Conservation (phyloP, 2,888 invertebrate genomes). For the Eupithecia dodoneata region DNA sequence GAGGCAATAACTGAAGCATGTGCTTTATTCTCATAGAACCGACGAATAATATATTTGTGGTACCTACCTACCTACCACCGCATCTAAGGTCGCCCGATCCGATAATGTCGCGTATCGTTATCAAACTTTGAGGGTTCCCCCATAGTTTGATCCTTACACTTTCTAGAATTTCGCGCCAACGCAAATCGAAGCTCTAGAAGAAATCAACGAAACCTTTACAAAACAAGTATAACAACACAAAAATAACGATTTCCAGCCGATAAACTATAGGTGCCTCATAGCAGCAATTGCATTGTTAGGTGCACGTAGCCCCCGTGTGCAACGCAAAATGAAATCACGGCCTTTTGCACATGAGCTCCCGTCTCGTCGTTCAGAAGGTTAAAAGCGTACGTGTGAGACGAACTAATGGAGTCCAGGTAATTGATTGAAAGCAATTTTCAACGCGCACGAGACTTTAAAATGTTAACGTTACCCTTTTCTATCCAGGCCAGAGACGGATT, state of each 20-base stretch:
- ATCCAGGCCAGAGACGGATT: background rate
- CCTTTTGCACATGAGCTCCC: slow-evolving; percentile 17
- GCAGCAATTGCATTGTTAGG: background rate
- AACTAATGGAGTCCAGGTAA: slow-evolving; percentile 46
- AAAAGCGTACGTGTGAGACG: slow-evolving; percentile 44
- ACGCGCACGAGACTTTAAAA: slow-evolving; percentile 29
- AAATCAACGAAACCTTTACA: too few relatives aligned
- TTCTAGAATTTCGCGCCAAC: background rate
- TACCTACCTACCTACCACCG: too few relatives aligned
- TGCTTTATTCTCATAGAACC: too few relatives aligned
- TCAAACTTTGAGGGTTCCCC: too few relatives aligned
- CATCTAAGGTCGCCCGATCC: too few relatives aligned
- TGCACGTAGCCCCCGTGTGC: slow-evolving; percentile 1
- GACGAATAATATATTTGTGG: too few relatives aligned
- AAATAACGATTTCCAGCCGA: background rate
- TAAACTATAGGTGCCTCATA: background rate
- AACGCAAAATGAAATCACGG: slow-evolving; percentile 28
- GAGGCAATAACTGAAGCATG: too few relatives aligned
- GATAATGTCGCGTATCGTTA: too few relatives aligned
- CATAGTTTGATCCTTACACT: too few relatives aligned
- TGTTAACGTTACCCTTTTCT: slow-evolving; percentile 11
- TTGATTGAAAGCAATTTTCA: slow-evolving; percentile 51
- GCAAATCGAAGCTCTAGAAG: background rate
- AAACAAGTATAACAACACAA: background rate
- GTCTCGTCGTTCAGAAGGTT: slow-evolving; percentile 26